Percentiles rank a stretch among this genome's conserved stretches.
Conservation (phyloP, 2,113 vertebrate genomes). For the Menura novaehollandiae region DNA sequence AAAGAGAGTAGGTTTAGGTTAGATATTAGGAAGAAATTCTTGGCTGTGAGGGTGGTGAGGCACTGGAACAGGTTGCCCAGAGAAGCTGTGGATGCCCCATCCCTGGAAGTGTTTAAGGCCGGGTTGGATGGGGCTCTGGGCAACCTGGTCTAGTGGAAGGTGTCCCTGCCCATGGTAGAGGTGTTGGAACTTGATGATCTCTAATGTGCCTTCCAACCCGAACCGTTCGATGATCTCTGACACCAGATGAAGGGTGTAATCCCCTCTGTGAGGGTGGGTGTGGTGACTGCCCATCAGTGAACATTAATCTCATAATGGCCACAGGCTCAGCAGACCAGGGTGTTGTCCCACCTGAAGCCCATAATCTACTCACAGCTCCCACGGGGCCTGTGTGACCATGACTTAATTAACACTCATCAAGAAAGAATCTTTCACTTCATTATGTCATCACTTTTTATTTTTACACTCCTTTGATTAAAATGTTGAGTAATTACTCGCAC, state of each 20-base stretch:
- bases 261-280: background rate
- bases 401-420: background rate
- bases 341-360: background rate
- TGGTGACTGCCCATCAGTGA: background rate
- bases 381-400: background rate
- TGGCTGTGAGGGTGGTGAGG: background rate
- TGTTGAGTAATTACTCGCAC: background rate
- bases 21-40: background rate
- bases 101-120: background rate
- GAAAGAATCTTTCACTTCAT: conserved; percentile 35
- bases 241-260: background rate
- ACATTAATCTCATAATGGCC: background rate
- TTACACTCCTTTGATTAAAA: conserved; percentile 24
- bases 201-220: background rate
- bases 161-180: background rate
- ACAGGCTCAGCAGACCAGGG: background rate
- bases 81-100: background rate
- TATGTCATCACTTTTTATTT: conserved; percentile 37
- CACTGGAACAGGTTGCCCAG: background rate
- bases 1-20: background rate
- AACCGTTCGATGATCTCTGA: background rate
- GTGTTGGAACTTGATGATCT: background rate
- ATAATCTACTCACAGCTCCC: background rate
- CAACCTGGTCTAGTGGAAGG: background rate
- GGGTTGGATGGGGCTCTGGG: background rate